phyloP scores from a whole-genome alignment of 2,797 vertebrate genomes.

The Phyllotis vaccarum region DNA sequence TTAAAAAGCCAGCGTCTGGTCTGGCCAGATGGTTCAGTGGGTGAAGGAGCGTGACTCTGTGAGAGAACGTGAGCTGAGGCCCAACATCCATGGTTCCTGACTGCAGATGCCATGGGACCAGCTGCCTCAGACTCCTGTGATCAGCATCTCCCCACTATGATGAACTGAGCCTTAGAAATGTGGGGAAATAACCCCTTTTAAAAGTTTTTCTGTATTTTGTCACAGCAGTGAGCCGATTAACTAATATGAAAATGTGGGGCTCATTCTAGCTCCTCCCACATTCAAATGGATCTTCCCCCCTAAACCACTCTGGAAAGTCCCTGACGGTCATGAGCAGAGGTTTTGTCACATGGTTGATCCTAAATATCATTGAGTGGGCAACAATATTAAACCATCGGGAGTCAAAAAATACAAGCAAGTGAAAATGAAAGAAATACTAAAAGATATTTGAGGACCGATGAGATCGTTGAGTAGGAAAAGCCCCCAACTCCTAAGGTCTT shows the following conservation, averaged over 20 bases:
- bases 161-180: neutral
- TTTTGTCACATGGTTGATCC: neutral
- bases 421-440: neutral
- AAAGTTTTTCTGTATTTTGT: neutral
- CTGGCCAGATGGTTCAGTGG: neutral
- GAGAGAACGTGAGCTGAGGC: neutral
- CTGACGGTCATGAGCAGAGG: neutral
- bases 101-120: neutral
- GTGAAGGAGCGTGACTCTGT: neutral
- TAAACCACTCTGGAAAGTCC: neutral
- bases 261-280: neutral
- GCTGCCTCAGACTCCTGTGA: neutral
- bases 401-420: slow-evolving; percentile 21
- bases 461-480: neutral
- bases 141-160: neutral
- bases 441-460: neutral
- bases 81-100: neutral
- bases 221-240: neutral
- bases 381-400: neutral
- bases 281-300: neutral
- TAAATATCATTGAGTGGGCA: neutral
- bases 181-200: neutral
- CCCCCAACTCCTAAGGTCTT: neutral
- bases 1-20: neutral
- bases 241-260: neutral